Percentiles rank a stretch among this genome's conserved stretches.
Evolutionary conservation across 1,140 invertebrate genomes (phyloP).

Genomic region (Brachionus paranguensis): DNA sequence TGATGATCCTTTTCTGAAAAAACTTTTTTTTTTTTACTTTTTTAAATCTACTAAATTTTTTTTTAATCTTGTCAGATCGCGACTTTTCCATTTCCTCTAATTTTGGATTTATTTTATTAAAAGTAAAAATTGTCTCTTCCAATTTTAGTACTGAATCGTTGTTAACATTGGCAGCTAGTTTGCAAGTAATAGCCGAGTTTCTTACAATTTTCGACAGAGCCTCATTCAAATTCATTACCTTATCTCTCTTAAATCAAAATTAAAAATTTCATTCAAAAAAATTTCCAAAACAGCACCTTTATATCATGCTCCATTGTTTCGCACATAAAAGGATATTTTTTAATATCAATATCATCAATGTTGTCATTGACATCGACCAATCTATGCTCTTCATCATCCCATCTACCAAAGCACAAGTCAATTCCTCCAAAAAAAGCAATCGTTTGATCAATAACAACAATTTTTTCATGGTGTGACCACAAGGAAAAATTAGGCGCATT

Average conservation of each 20-base stretch:
- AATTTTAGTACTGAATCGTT: neutral
- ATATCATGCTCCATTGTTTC: neutral
- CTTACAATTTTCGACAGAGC: neutral
- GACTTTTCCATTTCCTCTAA: neutral
- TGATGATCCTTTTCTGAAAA: neutral
- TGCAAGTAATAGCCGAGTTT: neutral
- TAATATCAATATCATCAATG: neutral
- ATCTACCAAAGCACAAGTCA: constrained; percentile 81
- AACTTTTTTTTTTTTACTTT: neutral
- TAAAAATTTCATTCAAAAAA: neutral
- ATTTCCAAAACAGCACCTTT: neutral
- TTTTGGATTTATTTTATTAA: neutral
- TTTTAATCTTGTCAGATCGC: neutral
- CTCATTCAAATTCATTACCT: neutral
- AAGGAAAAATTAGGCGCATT: constrained; percentile 73
- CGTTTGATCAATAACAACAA: constrained; percentile 86
- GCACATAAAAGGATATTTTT: neutral
- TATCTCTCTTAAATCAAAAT: neutral
- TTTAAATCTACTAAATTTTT: neutral
- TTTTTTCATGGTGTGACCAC: constrained; percentile 97
- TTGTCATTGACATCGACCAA: neutral
- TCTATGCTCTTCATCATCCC: constrained; percentile 58
- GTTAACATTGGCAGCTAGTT: neutral
- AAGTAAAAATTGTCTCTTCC: neutral
- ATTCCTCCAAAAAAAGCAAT: constrained; percentile 92